Base-by-base conservation (phyloP, 2,113 vertebrate species). In the Anarhynchus alexandrinus region DNA sequence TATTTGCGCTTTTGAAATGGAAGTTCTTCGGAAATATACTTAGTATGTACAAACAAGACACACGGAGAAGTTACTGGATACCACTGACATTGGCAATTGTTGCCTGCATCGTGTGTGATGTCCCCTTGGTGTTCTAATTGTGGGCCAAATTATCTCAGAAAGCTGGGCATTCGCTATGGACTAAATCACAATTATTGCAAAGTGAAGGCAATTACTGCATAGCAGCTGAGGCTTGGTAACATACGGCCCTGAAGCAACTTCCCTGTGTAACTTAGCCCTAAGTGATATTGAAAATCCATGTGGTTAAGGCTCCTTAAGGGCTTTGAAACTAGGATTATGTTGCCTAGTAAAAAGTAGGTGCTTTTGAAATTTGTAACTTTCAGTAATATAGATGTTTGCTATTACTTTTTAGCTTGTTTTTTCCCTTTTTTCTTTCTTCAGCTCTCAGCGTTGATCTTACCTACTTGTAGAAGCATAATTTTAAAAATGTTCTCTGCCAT, bases 111-210 rank as follows among this genome's bases (percentile, higher is more conserved):
- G 1, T 25, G 32, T 38, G 38, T 55, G 26, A 90, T 85, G n/a
- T 43, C 34, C 58, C 15, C 19, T 65, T 61, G 10, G 49, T 0
- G 0, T 52, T 90, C 36, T 80, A 61, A 80, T 18, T 76, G 58
- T 61, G 34, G n/a, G 40, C 40, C 0, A 3, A 85, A 94, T 82
- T 85, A 78, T 51, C 18, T 78, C 29, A 12, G 55, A 90, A 74
- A 21, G 21, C 73, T 0, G 0, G 38, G 67, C 12, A 1, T 71
- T 90, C 90, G 73, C 85, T 76, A 29, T 11, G 47, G 74, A 94
- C 88, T 88, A 92, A 90, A 97, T 90, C 82, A 92, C 82, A 96
- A 76, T 94, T 94, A 88, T 40, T 61, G 66, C 73, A 79, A 93
- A 93, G 43, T 82, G 79, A 94, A 88, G 57, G 78, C 61, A 94